Percentiles rank a stretch among this genome's conserved stretches.
Conservation (phyloP, 2,113 vertebrate genomes). For the Ageneiosus marmoratus region DNA sequence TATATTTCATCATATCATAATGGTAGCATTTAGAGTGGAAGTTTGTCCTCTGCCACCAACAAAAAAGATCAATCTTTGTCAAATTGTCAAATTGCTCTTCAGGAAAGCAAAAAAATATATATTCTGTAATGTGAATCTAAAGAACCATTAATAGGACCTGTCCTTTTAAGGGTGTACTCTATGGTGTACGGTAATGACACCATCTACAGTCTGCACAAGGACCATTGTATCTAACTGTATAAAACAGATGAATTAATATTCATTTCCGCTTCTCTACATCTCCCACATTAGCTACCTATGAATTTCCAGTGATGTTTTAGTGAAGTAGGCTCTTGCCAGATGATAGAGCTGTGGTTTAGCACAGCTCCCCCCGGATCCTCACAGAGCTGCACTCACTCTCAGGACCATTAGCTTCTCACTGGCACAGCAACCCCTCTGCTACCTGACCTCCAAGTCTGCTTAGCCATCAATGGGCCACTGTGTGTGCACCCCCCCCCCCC, state of each 20-base stretch:
- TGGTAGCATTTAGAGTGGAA: neutral
- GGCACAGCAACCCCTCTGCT: conserved; percentile 33
- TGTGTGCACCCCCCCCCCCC: conserved; percentile 40
- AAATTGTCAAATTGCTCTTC: neutral
- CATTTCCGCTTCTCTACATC: neutral
- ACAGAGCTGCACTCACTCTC: conserved; percentile 43
- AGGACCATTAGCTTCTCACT: conserved; percentile 42
- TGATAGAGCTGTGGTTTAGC: conserved; percentile 47
- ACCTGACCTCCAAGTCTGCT: conserved; percentile 43
- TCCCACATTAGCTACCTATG: neutral
- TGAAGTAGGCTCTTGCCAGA: conserved; percentile 30
- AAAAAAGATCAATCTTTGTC: too few species aligned
- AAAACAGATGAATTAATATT: neutral
- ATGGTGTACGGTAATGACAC: neutral
- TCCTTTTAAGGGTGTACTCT: neutral
- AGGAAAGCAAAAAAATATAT: neutral
- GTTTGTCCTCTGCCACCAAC: neutral
- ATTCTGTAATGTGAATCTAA: neutral
- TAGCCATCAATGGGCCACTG: conserved; percentile 49
- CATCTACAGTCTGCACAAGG: neutral
- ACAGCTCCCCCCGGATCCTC: neutral
- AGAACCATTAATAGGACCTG: neutral
- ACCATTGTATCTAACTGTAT: neutral
- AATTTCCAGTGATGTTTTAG: conserved; percentile 3
- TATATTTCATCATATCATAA: neutral